Evolutionary conservation across 2,113 vertebrate genomes (phyloP).

Genomic region (Xiphophorus hellerii): DNA sequence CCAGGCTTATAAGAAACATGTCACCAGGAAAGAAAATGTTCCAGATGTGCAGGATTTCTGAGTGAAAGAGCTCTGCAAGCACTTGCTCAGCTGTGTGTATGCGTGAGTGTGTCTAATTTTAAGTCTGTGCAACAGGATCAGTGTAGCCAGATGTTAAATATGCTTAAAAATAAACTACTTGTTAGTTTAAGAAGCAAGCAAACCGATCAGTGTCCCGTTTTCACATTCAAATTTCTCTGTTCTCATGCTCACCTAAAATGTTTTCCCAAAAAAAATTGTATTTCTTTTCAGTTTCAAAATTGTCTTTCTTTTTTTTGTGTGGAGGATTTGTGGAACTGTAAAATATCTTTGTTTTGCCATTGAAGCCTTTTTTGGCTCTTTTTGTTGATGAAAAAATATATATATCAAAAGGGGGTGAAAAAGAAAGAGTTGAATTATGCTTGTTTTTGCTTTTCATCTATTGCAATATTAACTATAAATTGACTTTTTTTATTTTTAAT

Average conservation of each 20-base stretch:
- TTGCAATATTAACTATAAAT: too few species aligned
- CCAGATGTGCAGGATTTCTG: slow-evolving; percentile 53
- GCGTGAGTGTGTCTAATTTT: slow-evolving; percentile 8
- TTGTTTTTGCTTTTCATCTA: too few species aligned
- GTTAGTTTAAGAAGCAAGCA: slow-evolving; percentile 24
- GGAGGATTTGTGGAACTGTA: background rate
- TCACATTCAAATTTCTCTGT: background rate
- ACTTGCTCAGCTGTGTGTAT: slow-evolving; percentile 22
- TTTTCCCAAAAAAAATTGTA: background rate
- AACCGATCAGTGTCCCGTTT: background rate
- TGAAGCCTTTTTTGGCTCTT: background rate
- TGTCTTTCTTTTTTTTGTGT: too few species aligned
- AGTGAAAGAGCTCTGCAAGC: slow-evolving; percentile 20
- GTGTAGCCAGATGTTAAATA: slow-evolving; percentile 53
- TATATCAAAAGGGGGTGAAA: too few species aligned
- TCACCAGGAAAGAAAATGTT: slow-evolving; percentile 37
- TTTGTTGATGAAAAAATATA: too few species aligned
- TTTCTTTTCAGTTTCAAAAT: too few species aligned
- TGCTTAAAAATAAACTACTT: slow-evolving; percentile 29
- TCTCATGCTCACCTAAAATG: background rate
- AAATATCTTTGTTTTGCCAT: background rate
- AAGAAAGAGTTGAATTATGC: too few species aligned
- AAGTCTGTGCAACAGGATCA: slow-evolving; percentile 56
- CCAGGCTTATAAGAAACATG: slow-evolving; percentile 53
- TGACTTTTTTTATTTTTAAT: background rate